These are phyloP conservation scores for Oncopeltus fasciatus DNA, from an alignment of 1,140 invertebrate species.

Conservation along the genomic window DNA sequence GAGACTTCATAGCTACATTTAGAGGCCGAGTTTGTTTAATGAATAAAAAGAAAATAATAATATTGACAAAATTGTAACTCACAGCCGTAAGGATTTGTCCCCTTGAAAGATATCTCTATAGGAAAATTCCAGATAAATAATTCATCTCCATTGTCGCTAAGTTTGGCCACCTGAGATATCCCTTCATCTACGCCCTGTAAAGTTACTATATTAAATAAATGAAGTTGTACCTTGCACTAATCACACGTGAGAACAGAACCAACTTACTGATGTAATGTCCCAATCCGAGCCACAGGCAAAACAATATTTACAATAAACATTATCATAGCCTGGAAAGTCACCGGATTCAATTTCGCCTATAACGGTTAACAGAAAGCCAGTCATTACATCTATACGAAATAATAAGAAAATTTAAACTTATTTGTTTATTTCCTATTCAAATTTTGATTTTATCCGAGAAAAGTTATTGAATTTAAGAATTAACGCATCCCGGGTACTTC, in stretches of 20 bases:
- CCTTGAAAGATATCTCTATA: conserved; percentile 58
- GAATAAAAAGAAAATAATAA: no score
- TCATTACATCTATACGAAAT: conserved; percentile 1
- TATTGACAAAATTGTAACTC: no score
- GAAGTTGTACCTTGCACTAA: background rate
- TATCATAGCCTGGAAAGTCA: conserved; percentile 50
- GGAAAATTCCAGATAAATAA: conserved; percentile 63
- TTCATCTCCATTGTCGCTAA: conserved; percentile 43
- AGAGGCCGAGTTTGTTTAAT: no score
- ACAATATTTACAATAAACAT: conserved; percentile 58
- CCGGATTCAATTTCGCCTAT: conserved; percentile 49
- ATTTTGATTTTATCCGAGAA: no score
- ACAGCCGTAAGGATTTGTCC: conserved; percentile 64
- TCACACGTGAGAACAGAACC: background rate
- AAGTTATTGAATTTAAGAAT: no score
- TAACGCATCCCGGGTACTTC: no score
- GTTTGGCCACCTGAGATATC: conserved; percentile 52
- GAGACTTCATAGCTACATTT: no score
- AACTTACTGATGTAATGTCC: conserved; percentile 47
- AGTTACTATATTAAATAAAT: conserved; percentile 17
- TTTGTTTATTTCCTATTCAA: no score
- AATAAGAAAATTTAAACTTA: no score
- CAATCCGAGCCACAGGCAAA: conserved; percentile 58
- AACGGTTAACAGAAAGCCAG: conserved; percentile 37
- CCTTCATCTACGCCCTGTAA: conserved; percentile 60